Conservation (phyloP, 2,888 invertebrate genomes). For the Lordiphosa andalusiaca region DNA sequence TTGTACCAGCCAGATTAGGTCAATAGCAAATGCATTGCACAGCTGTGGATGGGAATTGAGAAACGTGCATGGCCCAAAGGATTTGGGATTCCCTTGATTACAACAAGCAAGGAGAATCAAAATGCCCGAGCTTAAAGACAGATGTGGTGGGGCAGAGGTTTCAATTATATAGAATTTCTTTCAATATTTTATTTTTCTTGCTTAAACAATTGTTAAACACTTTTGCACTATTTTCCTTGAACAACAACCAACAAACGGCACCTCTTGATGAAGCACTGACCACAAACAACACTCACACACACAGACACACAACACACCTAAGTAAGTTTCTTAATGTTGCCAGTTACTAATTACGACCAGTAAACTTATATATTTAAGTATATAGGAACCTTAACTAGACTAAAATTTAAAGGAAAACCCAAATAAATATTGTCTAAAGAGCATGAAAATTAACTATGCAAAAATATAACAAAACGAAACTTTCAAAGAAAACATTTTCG, state of each 20-base stretch:
- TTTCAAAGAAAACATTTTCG: slow-evolving; percentile 9
- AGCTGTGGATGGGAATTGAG: slow-evolving; percentile 7
- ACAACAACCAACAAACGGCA: slow-evolving; percentile 6
- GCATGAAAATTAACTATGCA: slow-evolving; percentile 23
- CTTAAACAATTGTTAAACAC: background rate
- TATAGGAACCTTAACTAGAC: slow-evolving; percentile 32
- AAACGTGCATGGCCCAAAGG: slow-evolving; percentile 35
- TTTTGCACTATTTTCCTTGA: background rate
- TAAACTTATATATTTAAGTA: slow-evolving; percentile 2
- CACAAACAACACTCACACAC: too few relatives aligned
- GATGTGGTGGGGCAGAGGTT: background rate
- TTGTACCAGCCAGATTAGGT: slow-evolving; percentile 34
- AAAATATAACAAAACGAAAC: slow-evolving; percentile 16
- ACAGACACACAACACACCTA: slow-evolving; percentile 1
- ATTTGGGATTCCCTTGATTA: slow-evolving; percentile 21
- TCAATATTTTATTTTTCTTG: background rate
- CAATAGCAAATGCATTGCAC: slow-evolving; percentile 24
- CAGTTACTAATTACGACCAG: slow-evolving; percentile 29
- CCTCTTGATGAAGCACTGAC: slow-evolving; percentile 22
- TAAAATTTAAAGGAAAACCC: slow-evolving; percentile 20
- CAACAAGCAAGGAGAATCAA: slow-evolving; percentile 10
- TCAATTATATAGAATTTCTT: background rate
- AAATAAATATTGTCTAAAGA: slow-evolving; percentile 26
- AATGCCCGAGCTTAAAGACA: background rate
- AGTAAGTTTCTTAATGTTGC: slow-evolving; percentile 38